These are phyloP conservation scores for Abrostola tripartita DNA, from an alignment of 2,888 invertebrate species.

Conservation along the genomic window DNA sequence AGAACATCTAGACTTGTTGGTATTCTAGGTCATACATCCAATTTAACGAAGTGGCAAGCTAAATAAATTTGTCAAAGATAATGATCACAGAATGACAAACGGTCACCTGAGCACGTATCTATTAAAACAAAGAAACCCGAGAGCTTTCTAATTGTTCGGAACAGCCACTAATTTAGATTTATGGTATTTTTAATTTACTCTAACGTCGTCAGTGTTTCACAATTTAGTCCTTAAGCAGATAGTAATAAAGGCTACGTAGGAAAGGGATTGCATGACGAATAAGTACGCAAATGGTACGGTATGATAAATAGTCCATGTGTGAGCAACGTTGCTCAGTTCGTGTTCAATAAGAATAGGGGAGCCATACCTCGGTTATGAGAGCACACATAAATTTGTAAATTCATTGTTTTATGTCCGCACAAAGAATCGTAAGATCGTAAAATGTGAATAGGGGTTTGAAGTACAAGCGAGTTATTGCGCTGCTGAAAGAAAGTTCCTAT, in stretches of 20 bases:
- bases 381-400: conserved; percentile 12
- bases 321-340: conserved; percentile 8
- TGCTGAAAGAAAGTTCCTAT: too few species aligned
- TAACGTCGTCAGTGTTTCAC: conserved; percentile 4
- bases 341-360: conserved; percentile 26
- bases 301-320: conserved; percentile 44
- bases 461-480: too few species aligned
- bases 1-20: conserved; percentile 3
- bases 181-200: conserved; percentile 57
- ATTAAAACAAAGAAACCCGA: conserved; percentile 75
- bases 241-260: conserved; percentile 13
- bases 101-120: conserved; percentile 46
- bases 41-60: conserved; percentile 16
- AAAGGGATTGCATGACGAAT: conserved; percentile 31
- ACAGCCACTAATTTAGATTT: conserved; percentile 70
- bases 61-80: conserved; percentile 55
- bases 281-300: conserved; percentile 32
- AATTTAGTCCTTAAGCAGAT: conserved; percentile 14
- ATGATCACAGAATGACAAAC: conserved; percentile 55
- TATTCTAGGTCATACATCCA: conserved; percentile 23
- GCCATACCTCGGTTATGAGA: conserved; percentile 5
- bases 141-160: conserved; percentile 79
- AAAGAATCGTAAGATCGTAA: conserved; percentile 4
- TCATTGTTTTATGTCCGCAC: conserved; percentile 3
- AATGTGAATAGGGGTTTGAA: background rate